A percentile compares a stretch with the other conserved stretches of the same genome.
phyloP scores from a whole-genome alignment of 2,888 invertebrate genomes.

The Lochmaea capreae region DNA sequence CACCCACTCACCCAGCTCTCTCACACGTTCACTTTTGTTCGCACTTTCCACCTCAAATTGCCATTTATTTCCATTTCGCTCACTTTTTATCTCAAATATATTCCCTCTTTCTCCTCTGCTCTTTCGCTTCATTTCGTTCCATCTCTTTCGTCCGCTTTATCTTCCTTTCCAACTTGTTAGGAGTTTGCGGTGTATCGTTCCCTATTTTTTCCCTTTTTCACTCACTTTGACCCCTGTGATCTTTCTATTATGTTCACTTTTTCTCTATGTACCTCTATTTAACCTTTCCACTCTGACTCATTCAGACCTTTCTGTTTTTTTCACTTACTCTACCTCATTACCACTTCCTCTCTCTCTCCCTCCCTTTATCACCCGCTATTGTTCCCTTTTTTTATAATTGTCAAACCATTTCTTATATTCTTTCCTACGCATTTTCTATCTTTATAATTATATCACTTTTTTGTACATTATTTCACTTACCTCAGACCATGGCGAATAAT shows the following conservation, averaged over 20 bases:
- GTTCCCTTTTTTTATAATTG: background rate
- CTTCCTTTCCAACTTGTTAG: no score
- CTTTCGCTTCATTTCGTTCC: background rate
- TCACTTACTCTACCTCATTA: background rate
- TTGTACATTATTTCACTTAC: constrained; percentile 62
- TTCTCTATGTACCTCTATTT: background rate
- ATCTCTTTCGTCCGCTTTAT: background rate
- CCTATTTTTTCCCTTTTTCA: no score
- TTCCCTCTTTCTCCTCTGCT: background rate
- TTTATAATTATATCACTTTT: background rate
- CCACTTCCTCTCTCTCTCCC: background rate
- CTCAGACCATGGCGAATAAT: constrained; percentile 77
- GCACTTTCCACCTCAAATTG: no score
- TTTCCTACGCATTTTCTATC: background rate
- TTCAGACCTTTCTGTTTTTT: no score
- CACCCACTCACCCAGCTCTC: no score
- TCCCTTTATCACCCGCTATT: background rate
- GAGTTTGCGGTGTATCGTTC: no score
- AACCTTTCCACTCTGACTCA: no score
- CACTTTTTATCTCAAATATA: background rate
- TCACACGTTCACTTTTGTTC: background rate
- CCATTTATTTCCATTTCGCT: background rate
- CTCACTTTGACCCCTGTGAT: no score
- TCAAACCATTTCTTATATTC: background rate
- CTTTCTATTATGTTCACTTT: background rate